Evolutionary conservation across 2,797 vertebrate species (phyloP).

Genomic region (Okamejei kenojei): DNA sequence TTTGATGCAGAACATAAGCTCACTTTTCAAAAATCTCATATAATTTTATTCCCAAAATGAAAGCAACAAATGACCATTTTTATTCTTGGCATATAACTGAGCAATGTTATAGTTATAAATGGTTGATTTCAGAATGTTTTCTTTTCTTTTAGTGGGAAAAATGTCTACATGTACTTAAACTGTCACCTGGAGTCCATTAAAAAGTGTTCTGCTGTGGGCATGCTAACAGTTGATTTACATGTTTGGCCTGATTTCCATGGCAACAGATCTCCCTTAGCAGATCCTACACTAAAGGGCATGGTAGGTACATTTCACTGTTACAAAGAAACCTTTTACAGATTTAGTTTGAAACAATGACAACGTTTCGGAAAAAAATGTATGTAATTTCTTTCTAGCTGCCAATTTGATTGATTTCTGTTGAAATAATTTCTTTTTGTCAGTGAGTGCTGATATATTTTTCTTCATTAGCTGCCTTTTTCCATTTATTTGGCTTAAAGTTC

Average conservation of each 20-base stretch:
- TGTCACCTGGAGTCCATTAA: constrained; percentile 72
- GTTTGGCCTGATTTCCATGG: constrained; percentile 97
- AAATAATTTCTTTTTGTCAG: constrained; percentile 26
- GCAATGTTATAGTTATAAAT: constrained; percentile 28
- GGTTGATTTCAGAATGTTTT: constrained; percentile 39
- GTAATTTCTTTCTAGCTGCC: constrained; percentile 10
- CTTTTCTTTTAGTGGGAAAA: constrained; percentile 57
- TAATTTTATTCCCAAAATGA: constrained; percentile 26
- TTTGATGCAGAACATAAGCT: neutral
- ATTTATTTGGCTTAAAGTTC: constrained; percentile 15
- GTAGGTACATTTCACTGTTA: constrained; percentile 59
- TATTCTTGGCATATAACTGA: constrained; percentile 29
- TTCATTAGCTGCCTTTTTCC: neutral
- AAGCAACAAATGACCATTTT: constrained; percentile 22
- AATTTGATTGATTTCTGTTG: constrained; percentile 30
- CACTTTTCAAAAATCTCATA: neutral
- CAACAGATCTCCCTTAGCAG: constrained; percentile 89
- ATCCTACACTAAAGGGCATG: constrained; percentile 85
- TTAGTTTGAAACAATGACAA: constrained; percentile 29
- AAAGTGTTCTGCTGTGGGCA: constrained; percentile 65
- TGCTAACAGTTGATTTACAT: constrained; percentile 80
- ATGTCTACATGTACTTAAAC: constrained; percentile 81
- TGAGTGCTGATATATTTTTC: constrained; percentile 13
- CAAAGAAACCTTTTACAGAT: constrained; percentile 18
- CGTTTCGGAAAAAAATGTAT: constrained; percentile 15